Percentiles rank a stretch among this genome's conserved stretches.
phyloP scores from a whole-genome alignment of 2,113 vertebrate genomes.

The Diphyllodes magnificus region DNA sequence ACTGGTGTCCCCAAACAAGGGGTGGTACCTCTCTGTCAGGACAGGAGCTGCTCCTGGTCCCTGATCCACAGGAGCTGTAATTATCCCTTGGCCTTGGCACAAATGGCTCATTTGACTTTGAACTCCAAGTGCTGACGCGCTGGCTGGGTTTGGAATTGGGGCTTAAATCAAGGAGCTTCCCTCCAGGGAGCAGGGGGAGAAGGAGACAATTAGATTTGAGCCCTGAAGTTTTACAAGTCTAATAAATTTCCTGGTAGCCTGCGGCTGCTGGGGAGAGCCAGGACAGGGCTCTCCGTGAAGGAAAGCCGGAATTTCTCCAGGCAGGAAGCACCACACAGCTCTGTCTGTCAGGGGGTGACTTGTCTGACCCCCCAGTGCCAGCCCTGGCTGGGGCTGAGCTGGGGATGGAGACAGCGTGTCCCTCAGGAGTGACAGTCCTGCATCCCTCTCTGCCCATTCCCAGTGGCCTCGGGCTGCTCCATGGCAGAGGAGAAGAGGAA shows the following conservation, averaged over 20 bases:
- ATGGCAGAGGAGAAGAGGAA: constrained; percentile 4
- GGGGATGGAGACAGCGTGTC: fast-evolving
- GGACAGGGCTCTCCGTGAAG: neutral
- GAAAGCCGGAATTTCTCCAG: neutral
- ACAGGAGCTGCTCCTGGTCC: neutral
- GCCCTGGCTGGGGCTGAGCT: neutral
- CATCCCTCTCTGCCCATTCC: fast-evolving
- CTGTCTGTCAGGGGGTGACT: neutral
- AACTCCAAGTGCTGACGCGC: neutral
- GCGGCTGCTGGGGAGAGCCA: neutral
- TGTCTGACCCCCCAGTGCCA: neutral
- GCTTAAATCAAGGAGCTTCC: constrained; percentile 59
- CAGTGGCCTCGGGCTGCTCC: fast-evolving
- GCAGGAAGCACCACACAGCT: neutral
- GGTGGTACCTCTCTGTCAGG: neutral
- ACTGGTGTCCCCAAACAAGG: neutral
- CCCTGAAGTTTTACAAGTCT: constrained; percentile 65
- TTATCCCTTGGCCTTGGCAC: constrained; percentile 26
- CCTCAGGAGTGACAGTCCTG: fast-evolving
- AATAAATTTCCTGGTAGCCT: constrained; percentile 64
- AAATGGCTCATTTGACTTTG: constrained; percentile 43
- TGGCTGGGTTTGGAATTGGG: neutral
- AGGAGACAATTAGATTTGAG: constrained; percentile 59
- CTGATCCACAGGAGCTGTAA: neutral
- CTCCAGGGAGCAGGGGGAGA: constrained; percentile 20